A percentile compares a stretch with the other conserved stretches of the same genome.
Evolutionary conservation across 2,797 vertebrate genomes (phyloP).

Genomic region (Rhinoraja longicauda): DNA sequence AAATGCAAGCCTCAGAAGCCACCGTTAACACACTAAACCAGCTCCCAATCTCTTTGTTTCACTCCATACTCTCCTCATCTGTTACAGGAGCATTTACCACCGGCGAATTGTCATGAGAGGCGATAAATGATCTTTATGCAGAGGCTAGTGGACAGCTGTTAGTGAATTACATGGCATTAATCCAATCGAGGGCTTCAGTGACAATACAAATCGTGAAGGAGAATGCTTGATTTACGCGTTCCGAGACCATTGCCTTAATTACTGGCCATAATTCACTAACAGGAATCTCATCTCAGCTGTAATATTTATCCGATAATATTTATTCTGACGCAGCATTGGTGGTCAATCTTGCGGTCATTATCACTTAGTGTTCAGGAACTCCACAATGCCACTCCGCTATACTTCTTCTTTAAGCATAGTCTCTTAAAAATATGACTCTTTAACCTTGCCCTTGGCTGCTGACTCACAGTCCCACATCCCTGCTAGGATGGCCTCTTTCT

Average conservation of each 20-base stretch:
- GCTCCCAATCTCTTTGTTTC: background rate
- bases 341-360: background rate
- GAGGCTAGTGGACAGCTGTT: background rate
- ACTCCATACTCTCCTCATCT: background rate
- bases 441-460: background rate
- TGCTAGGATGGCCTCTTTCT: background rate
- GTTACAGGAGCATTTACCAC: background rate
- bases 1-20: background rate
- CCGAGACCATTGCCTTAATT: background rate
- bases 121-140: background rate
- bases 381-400: background rate
- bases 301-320: background rate
- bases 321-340: background rate
- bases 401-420: background rate
- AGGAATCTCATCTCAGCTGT: background rate
- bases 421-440: background rate
- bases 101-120: background rate
- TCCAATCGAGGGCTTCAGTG: background rate
- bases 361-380: background rate
- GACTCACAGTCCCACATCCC: background rate
- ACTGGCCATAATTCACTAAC: background rate
- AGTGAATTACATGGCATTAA: conserved; percentile 35
- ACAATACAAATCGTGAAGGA: background rate
- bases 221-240: conserved; percentile 6
- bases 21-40: background rate